A percentile compares a stretch with the other conserved stretches of the same genome.
These are phyloP conservation scores for Myripristis jacobus DNA, from an alignment of 2,797 vertebrate genomes.

Conservation along the genomic window DNA sequence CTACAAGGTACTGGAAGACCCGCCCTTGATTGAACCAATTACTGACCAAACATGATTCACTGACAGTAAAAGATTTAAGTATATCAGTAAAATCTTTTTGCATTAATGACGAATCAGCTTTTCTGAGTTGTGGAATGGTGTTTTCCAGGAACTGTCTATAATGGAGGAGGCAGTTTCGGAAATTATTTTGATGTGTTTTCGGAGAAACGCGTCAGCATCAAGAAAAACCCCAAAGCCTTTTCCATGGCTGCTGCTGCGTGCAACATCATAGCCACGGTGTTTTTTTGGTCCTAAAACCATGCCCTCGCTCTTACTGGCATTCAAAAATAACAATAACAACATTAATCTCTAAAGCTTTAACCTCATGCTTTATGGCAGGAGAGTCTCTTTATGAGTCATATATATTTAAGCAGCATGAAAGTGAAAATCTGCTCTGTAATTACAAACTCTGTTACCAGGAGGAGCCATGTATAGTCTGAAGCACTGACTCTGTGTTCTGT, in stretches of 20 bases:
- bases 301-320: neutral
- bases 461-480: too few species aligned
- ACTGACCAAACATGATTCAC: too few species aligned
- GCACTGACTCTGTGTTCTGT: too few species aligned
- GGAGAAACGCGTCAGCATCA: too few species aligned
- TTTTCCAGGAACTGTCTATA: neutral
- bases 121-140: neutral
- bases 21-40: too few species aligned
- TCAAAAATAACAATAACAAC: neutral
- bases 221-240: neutral
- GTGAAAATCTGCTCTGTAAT: too few species aligned
- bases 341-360: neutral
- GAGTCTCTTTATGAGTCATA: neutral
- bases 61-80: conserved; percentile 1
- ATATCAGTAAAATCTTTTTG: conserved; percentile 19
- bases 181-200: neutral
- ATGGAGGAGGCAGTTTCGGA: neutral
- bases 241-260: neutral
- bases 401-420: too few species aligned
- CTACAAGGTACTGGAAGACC: too few species aligned
- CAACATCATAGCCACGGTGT: neutral
- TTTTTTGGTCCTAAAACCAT: neutral
- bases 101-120: neutral
- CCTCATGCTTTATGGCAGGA: conserved; percentile 8
- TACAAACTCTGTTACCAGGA: too few species aligned